phyloP scores from a whole-genome alignment of 2,888 invertebrate genomes.

The Cerastoderma edule region DNA sequence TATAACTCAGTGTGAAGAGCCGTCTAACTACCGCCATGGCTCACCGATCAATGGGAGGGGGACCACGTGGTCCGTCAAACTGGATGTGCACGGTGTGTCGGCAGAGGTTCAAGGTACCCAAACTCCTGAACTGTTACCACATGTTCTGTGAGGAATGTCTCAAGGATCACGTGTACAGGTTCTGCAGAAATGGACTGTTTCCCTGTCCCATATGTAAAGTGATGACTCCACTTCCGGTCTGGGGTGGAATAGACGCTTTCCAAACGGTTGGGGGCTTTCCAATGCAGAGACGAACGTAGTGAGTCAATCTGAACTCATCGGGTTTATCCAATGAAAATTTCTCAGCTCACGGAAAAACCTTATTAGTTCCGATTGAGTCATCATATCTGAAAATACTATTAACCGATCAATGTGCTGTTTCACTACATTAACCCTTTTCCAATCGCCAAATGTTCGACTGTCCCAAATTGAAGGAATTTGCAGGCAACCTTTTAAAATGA shows the following conservation, averaged over 20 bases:
- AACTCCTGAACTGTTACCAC: conserved; percentile 59
- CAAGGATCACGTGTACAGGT: conserved; percentile 41
- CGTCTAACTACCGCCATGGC: conserved; percentile 29
- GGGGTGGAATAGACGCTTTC: conserved; percentile 60
- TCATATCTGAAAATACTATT: no score
- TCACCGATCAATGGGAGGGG: conserved; percentile 34
- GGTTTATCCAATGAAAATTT: no score
- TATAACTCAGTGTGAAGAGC: background rate
- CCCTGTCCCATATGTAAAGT: conserved; percentile 61
- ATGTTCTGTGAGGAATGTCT: conserved; percentile 56
- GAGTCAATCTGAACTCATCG: no score
- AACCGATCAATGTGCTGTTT: no score
- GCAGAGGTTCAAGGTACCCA: conserved; percentile 38
- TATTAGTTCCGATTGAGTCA: no score
- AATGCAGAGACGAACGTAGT: background rate
- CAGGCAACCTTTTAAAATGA: no score
- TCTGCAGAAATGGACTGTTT: conserved; percentile 53
- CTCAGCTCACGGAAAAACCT: no score
- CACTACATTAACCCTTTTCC: no score
- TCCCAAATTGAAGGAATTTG: no score
- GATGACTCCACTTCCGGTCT: conserved; percentile 58
- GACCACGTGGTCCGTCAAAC: conserved; percentile 49
- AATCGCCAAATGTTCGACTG: no score
- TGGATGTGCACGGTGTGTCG: conserved; percentile 58
- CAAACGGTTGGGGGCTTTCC: conserved; percentile 30